Percentiles rank a stretch among this genome's conserved stretches.
Evolutionary conservation across 2,888 invertebrate species (phyloP).

Genomic region (Acleris sparsana): DNA sequence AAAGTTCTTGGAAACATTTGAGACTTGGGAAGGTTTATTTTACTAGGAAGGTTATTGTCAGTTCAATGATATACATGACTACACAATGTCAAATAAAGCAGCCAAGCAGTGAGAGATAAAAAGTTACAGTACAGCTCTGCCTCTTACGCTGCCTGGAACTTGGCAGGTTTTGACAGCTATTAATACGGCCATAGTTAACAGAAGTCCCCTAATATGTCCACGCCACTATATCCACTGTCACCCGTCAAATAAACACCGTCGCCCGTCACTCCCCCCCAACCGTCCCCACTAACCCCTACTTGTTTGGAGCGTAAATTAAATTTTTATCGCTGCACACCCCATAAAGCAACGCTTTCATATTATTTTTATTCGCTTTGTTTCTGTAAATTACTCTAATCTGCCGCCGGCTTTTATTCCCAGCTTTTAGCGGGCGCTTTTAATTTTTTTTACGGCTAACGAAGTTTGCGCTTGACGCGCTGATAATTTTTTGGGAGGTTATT

Average conservation of each 20-base stretch:
- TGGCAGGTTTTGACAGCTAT: no score
- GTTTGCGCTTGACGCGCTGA: slow-evolving; percentile 22
- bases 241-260: slow-evolving; percentile 16
- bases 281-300: slow-evolving; percentile 28
- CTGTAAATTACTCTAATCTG: slow-evolving; percentile 40
- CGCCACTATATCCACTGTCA: slow-evolving; percentile 8
- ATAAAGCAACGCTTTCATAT: slow-evolving; percentile 47
- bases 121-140: no score
- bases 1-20: no score
- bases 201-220: background rate
- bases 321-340: slow-evolving; percentile 52
- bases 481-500: slow-evolving; percentile 20
- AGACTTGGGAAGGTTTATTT: no score
- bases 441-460: slow-evolving; percentile 33
- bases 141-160: no score
- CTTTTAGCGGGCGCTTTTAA: slow-evolving; percentile 28
- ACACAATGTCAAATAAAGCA: no score
- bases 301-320: slow-evolving; percentile 50
- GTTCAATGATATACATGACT: no score
- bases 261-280: background rate
- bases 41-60: no score
- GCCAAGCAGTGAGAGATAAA: no score
- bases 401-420: slow-evolving; percentile 30
- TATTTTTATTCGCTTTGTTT: slow-evolving; percentile 43
- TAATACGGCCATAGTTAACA: no score